Evolutionary conservation across 2,888 invertebrate genomes (phyloP).

Genomic region (Harpagoxenus sublaevis): DNA sequence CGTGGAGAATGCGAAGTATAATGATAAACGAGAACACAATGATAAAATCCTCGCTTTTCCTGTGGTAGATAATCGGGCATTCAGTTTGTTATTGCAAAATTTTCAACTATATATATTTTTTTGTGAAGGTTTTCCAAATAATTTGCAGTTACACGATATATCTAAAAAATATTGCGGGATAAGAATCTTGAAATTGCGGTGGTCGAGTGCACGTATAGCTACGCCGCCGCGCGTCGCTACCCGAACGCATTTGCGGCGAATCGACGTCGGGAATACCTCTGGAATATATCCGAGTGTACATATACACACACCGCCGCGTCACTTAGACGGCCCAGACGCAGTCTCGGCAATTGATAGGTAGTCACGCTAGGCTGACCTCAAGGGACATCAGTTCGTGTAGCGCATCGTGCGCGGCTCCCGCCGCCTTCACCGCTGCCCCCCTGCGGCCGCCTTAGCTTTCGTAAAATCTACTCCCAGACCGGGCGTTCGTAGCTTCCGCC

Average conservation of each 20-base stretch:
- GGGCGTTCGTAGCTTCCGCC: slow-evolving; percentile 72
- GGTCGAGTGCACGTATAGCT: not conserved
- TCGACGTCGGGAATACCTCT: slow-evolving; percentile 71
- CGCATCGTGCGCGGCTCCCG: slow-evolving; percentile 34
- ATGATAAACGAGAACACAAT: not conserved
- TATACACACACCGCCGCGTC: slow-evolving; percentile 75
- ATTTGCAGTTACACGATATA: not conserved
- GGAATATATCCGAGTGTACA: slow-evolving; percentile 72
- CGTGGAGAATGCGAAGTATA: not conserved
- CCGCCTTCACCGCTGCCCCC: slow-evolving; percentile 32
- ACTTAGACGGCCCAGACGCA: slow-evolving; percentile 74
- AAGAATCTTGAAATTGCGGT: slow-evolving; percentile 25
- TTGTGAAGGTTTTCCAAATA: not conserved
- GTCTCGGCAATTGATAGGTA: slow-evolving; percentile 80
- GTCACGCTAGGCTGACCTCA: slow-evolving; percentile 80
- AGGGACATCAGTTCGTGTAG: slow-evolving; percentile 78
- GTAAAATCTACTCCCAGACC: slow-evolving; percentile 74
- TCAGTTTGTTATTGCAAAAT: not conserved
- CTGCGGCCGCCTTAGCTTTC: slow-evolving; percentile 59
- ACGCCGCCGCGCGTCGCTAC: slow-evolving; percentile 40
- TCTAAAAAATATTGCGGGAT: not conserved
- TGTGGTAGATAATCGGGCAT: not conserved
- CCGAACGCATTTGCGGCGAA: slow-evolving; percentile 70
- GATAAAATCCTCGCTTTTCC: not conserved
- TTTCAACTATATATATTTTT: not conserved